phyloP scores from a whole-genome alignment of 2,797 vertebrate species.

The Tragelaphus eurycerus region DNA sequence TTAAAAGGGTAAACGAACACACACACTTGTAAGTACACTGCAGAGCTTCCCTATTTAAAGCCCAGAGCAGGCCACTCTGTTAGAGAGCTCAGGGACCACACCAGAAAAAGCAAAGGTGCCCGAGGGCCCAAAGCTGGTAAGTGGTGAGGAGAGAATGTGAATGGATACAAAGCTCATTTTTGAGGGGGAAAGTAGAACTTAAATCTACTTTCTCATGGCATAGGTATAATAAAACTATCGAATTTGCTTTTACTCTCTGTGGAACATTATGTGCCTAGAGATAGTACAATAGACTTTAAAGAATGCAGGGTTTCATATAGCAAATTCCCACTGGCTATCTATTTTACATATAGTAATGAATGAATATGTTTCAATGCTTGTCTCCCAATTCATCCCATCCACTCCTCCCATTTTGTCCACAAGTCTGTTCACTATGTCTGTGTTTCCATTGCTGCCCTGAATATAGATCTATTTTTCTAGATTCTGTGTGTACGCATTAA shows the following conservation, averaged over 20 bases:
- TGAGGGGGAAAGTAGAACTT: background rate
- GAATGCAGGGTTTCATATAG: background rate
- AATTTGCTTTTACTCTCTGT: background rate
- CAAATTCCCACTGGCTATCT: background rate
- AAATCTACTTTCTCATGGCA: background rate
- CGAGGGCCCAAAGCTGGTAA: too few species aligned
- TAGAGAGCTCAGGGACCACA: fast-evolving
- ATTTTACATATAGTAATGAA: background rate
- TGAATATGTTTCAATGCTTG: background rate
- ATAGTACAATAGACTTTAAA: background rate
- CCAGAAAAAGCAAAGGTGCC: background rate
- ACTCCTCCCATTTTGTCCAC: background rate
- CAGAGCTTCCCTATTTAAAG: background rate
- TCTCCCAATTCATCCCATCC: background rate
- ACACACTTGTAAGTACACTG: background rate
- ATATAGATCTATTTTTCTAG: background rate
- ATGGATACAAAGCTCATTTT: background rate
- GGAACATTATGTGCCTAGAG: background rate
- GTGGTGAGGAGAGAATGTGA: background rate
- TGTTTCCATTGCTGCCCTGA: background rate
- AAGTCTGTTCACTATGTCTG: background rate
- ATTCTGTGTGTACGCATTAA: background rate
- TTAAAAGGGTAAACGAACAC: background rate
- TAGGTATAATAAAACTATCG: background rate
- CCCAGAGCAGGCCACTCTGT: background rate